Conservation (phyloP, 1,140 invertebrate genomes). For the Neodiprion fabricii region DNA sequence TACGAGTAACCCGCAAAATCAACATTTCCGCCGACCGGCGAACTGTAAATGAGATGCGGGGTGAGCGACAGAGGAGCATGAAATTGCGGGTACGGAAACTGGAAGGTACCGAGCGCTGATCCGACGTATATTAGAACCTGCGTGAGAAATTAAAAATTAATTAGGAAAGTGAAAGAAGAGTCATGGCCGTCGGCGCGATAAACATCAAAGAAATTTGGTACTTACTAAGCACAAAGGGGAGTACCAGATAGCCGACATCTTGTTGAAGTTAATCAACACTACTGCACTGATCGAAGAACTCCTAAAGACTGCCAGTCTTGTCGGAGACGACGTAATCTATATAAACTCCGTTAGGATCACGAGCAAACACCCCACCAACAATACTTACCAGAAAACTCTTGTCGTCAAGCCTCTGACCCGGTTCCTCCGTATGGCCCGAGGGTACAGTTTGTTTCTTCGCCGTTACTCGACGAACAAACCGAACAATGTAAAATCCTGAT, state of each 20-base stretch:
- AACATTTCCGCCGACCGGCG: conserved; percentile 1
- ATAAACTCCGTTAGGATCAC: background rate
- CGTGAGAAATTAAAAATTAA: background rate
- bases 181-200: too few relatives aligned
- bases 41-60: background rate
- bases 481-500: background rate
- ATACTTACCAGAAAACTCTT: background rate
- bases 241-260: too few relatives aligned
- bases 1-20: conserved; percentile 35
- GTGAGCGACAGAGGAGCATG: background rate
- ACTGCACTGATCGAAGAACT: background rate
- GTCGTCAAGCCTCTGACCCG: background rate
- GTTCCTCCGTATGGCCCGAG: background rate
- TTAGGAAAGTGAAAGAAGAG: background rate
- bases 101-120: background rate
- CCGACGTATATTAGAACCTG: background rate
- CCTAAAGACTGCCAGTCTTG: background rate
- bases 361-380: background rate
- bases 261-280: background rate
- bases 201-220: background rate
- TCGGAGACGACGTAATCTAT: background rate
- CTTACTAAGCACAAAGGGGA: background rate
- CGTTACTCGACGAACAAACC: background rate
- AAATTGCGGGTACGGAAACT: background rate
- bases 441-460: background rate